phyloP scores from a whole-genome alignment of 1,140 invertebrate genomes.

The Phthorimaea operculella region DNA sequence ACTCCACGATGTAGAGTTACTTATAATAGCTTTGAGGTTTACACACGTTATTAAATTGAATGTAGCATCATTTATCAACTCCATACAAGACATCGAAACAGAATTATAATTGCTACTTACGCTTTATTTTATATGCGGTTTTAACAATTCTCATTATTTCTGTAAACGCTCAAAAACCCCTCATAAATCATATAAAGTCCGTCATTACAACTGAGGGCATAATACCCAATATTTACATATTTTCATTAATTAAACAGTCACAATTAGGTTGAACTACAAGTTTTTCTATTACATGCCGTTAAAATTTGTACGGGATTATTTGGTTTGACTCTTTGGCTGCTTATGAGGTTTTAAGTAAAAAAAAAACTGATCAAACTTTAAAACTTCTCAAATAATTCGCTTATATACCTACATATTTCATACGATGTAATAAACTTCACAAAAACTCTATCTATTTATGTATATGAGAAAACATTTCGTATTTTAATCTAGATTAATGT shows the following conservation, averaged over 20 bases:
- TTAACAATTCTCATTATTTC: slow-evolving; percentile 52
- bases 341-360: too few relatives aligned
- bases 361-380: too few relatives aligned
- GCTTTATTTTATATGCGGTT: slow-evolving; percentile 24
- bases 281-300: background rate
- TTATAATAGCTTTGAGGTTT: background rate
- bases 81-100: background rate
- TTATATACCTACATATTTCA: too few relatives aligned
- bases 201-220: slow-evolving; percentile 34
- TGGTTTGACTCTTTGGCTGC: background rate
- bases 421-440: too few relatives aligned
- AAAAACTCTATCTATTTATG: too few relatives aligned
- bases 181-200: slow-evolving; percentile 53
- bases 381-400: too few relatives aligned
- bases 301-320: background rate
- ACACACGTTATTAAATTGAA: slow-evolving; percentile 3
- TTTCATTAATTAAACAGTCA: slow-evolving; percentile 32
- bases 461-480: too few relatives aligned
- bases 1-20: too few relatives aligned
- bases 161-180: slow-evolving; percentile 42
- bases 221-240: slow-evolving; percentile 45
- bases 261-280: background rate
- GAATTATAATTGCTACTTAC: slow-evolving; percentile 7
- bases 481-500: too few relatives aligned
- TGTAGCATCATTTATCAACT: background rate